Base-by-base conservation (phyloP, 2,113 vertebrate species). In the Nasalis larvatus region DNA sequence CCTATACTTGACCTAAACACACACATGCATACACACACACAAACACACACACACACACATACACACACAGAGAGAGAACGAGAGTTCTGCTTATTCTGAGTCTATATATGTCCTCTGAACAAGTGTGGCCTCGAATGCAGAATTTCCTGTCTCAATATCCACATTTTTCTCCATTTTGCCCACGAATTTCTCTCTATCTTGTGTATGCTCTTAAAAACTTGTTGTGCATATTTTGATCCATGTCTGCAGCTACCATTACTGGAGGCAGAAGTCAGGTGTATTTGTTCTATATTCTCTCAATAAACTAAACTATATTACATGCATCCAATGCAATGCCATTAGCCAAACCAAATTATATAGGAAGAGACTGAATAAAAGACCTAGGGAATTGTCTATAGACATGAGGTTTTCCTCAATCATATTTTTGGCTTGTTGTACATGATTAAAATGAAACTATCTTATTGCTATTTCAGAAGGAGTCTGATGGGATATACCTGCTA, bases 381-480 rank as follows among this genome's bases (percentile, higher is more conserved):
- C 17, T 76, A n/a, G 76, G 54, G 37, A 97, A 92, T 94, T 94
- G 17, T 74, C 81, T 85, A 42, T 58, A 86, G 45, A 91, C 13
- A 13, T 86, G 77, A 97, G 25, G 21, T 68, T 94, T 96, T 74
- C 49, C 42, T 96, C 71, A 92, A 21, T 89, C 16, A 88, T 73
- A 78, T 92, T 90, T 94, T 90, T 93, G 63, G 45, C 37, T 89
- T 95, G 5, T 94, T 87, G 71, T 77, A 88, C 42, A 86, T 92
- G 87, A 95, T 96, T 89, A 88, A 96, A 97, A 89, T 88, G 78
- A 94, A 97, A 81, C 66, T 56, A 45, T 86, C 32, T 83, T 91
- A 87, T 56, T 91, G 35, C 40, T 83, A 1, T 89, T 77, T 92
- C 45, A 74, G 52, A 91, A 96, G 80, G 69, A 81, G 69, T 94